Evolutionary conservation across 2,113 vertebrate genomes (phyloP), one percentile per base, ranked within the genome.

Genomic region (Nycticryphes semicollaris): DNA sequence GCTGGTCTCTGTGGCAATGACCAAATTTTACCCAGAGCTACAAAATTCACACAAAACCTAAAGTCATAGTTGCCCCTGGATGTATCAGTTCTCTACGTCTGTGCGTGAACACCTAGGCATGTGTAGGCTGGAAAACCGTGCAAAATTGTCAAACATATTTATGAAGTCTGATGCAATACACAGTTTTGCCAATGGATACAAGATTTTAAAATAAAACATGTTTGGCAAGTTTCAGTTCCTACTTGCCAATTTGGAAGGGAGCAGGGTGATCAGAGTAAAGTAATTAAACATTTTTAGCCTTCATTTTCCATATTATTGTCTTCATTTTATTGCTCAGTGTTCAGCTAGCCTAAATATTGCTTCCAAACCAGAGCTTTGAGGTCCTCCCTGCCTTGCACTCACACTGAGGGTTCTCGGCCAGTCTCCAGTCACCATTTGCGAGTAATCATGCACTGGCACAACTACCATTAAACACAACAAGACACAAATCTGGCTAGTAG

Each of bases 251-350:
- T 96, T 96, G 91, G 86, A 97, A 93, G 79, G 48, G 25, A 92
- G 43, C 35, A 79, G 57, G 28, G 37, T 94, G 74, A 96, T 89
- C 84, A 87, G 84, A 92, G 62, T 57, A 91, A 87, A 92, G 62
- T 57, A 91, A 96, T 93, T 96, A 94, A 96, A 94, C 81, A 94
- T 77, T 95, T 95, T 94, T 87, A 95, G 80, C 57, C 41, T 91
- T 91, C 8, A 1, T 87, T 94, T 92, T 94, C 66, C 57, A 53
- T 91, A 57, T 68, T 84, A 94, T 92, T 95, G 89, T 95, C 89
- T 91, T 91, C 41, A 89, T 85, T 91, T 94, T 92, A 91, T 83
- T 74, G 53, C 86, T 94, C 50, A 50, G 37, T 94, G 62, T 79
- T 85, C 90, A 90, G 25, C 47, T 84, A 95, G 62, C 45, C 86